Base-by-base conservation (phyloP, 2,888 invertebrate species). In the Amphiduros pacificus region DNA sequence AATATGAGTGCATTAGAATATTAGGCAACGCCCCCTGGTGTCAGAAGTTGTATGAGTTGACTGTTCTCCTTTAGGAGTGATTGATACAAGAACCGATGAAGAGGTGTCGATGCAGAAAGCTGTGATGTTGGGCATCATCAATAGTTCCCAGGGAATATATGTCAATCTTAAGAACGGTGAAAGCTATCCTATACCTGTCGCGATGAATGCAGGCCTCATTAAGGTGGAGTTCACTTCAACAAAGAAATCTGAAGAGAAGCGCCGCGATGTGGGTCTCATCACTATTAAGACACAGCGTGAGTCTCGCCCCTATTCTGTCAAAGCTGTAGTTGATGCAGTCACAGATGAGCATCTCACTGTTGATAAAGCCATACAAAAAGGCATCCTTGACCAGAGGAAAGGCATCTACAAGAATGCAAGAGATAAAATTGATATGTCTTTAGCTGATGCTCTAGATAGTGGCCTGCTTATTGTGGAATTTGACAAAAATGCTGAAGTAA, bases 211-310 rank as follows among this genome's bases (percentile, higher is more conserved):
- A 20, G 80, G 80, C 0, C 63, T 71, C 22, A 73, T 81, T 55
- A 69, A 65, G 51, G 70, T 78, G 48, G 74, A 78, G 58, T 73
- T 73, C 61, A 73, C 75, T 31, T 72, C 77, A 4, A 73, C 72
- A 40, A 70, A 70, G 64, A 78, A 75, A 61, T 73, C 80, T 24
- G 66, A 73, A 9, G 78, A 81, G 61, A 77, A 78, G 65, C 71
- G 74, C 29, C 71, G 75, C 20, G 79, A 80, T 1, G 74, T 76
- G 56, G 81, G 80, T 4, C 66, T 81, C 5, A 76, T 81, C 49
- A 78, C 79, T n/a, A 74, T 81, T 48, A 76, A 73, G 62, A 76
- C 74, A 9, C 71, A 55, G 2, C 68, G 69, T 31, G 59, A 59
- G 59, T 40, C 36, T 11, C 52, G 59, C 9, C 59, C 59, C 2